phyloP scores from a whole-genome alignment of 2,113 vertebrate genomes.

The Strigops habroptila region DNA sequence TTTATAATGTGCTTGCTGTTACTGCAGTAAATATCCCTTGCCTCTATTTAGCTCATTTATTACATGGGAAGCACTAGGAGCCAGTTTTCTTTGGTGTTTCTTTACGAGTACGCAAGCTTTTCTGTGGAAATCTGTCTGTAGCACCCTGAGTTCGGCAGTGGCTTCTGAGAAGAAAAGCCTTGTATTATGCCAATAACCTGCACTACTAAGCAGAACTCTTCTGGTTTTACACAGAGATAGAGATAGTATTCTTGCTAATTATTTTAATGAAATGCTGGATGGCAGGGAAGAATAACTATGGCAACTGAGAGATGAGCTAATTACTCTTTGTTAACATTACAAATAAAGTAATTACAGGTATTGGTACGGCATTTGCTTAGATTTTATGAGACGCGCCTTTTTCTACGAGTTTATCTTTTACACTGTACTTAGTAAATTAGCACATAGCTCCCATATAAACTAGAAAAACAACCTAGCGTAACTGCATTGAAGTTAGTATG shows the following conservation, averaged over 20 bases:
- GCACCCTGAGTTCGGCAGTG: not conserved
- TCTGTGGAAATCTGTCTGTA: not conserved
- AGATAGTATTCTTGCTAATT: conserved; percentile 11
- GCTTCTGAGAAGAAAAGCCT: not conserved
- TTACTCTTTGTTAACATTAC: conserved; percentile 14
- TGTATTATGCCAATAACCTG: not conserved
- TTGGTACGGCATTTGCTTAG: not conserved
- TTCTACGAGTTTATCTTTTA: not conserved
- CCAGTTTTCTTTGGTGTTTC: not conserved
- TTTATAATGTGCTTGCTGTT: not conserved
- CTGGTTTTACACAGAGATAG: not conserved
- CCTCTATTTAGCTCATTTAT: not conserved
- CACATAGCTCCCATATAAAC: not conserved
- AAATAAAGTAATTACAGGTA: conserved; percentile 37
- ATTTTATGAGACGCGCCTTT: not conserved
- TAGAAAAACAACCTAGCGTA: not conserved
- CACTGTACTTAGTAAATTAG: not conserved
- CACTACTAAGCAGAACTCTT: not conserved
- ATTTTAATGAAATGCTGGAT: conserved; percentile 23
- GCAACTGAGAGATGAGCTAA: conserved; percentile 39
- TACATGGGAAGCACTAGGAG: not conserved
- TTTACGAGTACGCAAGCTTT: not conserved
- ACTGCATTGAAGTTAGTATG: not conserved
- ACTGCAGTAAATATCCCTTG: not conserved
- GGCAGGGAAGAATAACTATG: conserved; percentile 48